Percentiles rank a stretch among this genome's conserved stretches.
Conservation (phyloP, 2,888 invertebrate species). For the Xestoiulus laeticollis region DNA sequence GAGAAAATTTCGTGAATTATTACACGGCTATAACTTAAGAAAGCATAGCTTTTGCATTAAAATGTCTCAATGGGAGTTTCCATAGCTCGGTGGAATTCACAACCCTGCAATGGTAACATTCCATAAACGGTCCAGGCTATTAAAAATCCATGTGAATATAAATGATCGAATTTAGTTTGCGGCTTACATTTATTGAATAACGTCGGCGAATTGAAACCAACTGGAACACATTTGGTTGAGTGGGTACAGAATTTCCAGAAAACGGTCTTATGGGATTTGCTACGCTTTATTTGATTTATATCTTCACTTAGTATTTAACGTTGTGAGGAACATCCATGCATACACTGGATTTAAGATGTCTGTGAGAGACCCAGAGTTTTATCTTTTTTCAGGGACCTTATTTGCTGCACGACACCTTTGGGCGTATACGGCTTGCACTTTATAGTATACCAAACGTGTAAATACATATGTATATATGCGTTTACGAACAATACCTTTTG, state of each 20-base stretch:
- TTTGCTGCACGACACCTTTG: conserved; percentile 3
- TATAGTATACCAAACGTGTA: not conserved
- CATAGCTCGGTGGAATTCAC: not conserved
- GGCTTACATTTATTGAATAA: conserved; percentile 22
- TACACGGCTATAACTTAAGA: not conserved
- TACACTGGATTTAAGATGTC: not conserved
- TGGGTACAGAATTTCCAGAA: conserved; percentile 25
- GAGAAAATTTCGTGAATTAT: not conserved
- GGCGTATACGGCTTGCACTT: not conserved
- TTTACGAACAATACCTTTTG: conserved; percentile 7
- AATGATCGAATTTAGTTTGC: not conserved
- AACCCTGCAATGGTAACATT: not conserved
- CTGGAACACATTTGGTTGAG: conserved; percentile 29
- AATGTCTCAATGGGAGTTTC: not conserved
- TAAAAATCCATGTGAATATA: conserved; percentile 8
- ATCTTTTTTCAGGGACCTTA: not conserved
- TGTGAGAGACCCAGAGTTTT: not conserved
- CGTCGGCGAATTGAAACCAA: conserved; percentile 28
- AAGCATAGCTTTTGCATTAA: conserved; percentile 8
- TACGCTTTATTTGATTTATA: conserved; percentile 29
- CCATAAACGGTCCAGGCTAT: not conserved
- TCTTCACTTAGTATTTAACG: conserved; percentile 37
- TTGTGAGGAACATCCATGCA: not conserved
- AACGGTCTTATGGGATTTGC: conserved; percentile 29
- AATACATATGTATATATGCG: not conserved